phyloP scores from a whole-genome alignment of 2,888 invertebrate species.

The Arenicola marina region DNA sequence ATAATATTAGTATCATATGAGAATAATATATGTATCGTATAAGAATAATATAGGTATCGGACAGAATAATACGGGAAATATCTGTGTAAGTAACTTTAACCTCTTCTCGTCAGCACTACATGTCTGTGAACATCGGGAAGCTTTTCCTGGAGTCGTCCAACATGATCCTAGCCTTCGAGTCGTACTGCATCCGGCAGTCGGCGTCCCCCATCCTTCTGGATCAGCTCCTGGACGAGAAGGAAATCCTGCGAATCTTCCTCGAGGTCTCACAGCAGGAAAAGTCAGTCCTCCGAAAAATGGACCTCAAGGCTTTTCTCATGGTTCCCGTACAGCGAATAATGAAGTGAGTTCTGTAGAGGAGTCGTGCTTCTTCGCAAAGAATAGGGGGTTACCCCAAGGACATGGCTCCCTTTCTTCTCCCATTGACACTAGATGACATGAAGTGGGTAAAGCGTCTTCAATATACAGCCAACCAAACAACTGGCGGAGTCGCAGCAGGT shows the following conservation, averaged over 20 bases:
- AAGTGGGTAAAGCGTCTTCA: no score
- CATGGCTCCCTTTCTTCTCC: neutral
- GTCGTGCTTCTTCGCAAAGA: neutral
- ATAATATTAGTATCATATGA: no score
- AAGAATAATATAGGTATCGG: no score
- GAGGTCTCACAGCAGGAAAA: slow-evolving; percentile 97
- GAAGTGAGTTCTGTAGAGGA: slow-evolving; percentile 65
- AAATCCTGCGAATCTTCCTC: slow-evolving; percentile 88
- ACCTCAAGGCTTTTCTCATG: slow-evolving; percentile 96
- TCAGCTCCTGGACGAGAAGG: slow-evolving; percentile 82
- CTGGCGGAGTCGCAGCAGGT: no score
- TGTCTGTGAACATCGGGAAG: slow-evolving; percentile 87
- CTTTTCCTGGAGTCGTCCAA: slow-evolving; percentile 83
- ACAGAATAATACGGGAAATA: no score
- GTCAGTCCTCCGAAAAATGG: slow-evolving; percentile 88
- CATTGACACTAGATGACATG: neutral
- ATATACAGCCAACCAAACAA: no score
- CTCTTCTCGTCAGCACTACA: slow-evolving; percentile 67
- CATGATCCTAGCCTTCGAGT: slow-evolving; percentile 93
- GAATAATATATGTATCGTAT: no score
- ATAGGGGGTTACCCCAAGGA: no score
- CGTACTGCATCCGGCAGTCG: slow-evolving; percentile 79
- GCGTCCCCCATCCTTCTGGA: slow-evolving; percentile 34
- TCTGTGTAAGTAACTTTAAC: no score
- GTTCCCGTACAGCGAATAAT: slow-evolving; percentile 96